phyloP scores from a whole-genome alignment of 2,113 vertebrate genomes.

The Heptranchias perlo region DNA sequence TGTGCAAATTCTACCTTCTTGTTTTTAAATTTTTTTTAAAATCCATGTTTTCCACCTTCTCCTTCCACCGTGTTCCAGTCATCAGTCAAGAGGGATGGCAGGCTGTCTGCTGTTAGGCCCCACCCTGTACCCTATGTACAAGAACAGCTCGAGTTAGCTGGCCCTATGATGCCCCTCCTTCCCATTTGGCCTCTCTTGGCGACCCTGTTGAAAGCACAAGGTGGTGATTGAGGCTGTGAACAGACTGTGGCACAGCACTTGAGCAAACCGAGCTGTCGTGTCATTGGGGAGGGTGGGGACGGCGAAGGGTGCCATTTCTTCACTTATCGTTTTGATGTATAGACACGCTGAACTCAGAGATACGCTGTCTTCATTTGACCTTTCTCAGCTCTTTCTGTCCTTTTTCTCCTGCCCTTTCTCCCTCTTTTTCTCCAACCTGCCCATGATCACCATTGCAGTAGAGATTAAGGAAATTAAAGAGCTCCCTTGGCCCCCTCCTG shows the following conservation, averaged over 20 bases:
- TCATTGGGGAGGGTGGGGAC: too few species aligned
- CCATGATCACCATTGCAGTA: constrained; percentile 44
- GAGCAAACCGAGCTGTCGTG: background rate
- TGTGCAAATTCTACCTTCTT: background rate
- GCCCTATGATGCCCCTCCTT: background rate
- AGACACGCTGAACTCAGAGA: background rate
- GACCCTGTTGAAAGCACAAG: background rate
- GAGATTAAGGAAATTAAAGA: constrained; percentile 59
- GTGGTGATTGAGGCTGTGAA: background rate
- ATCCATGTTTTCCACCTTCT: background rate
- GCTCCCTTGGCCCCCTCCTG: constrained; percentile 60
- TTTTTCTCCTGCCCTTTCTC: background rate
- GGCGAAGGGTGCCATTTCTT: background rate
- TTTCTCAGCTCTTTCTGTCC: constrained; percentile 35
- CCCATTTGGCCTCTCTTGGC: background rate
- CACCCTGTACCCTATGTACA: background rate
- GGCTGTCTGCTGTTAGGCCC: background rate
- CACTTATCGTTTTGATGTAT: background rate
- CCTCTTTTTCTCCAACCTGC: background rate
- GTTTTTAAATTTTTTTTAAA: background rate
- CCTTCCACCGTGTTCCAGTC: too few species aligned
- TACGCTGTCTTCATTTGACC: constrained; percentile 21
- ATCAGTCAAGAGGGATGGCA: background rate
- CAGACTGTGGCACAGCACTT: background rate
- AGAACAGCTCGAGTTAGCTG: background rate